Base-by-base conservation (phyloP, 2,888 invertebrate genomes). In the Nomada fabriciana region DNA sequence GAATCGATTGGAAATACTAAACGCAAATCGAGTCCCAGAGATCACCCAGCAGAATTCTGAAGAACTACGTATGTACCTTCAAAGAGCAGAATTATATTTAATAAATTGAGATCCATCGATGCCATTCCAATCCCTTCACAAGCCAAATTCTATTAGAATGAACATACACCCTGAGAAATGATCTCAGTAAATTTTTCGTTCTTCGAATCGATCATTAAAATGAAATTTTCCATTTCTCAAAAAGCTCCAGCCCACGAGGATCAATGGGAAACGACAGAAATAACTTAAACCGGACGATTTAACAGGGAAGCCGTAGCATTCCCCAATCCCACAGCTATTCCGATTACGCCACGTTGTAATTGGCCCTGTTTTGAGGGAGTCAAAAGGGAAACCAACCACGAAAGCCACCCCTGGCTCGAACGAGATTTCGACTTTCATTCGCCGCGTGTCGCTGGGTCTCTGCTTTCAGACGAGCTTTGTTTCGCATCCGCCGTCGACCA, bases 381-480 rank as follows among this genome's bases (percentile, higher is more conserved):
- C 42, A 53, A 70, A 76, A 71, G 76, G 50, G 42, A 61, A 47
- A 73, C 67, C 78, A 29, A 53, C 65, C 60, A 23, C 73, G 59
- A 65, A 59, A 73, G 25, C 60, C 61, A 60, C 29, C 71, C 60
- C 60, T 11, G 29, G 20, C 36, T 50, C 15, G 61, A n/a, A 29
- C 20, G 60, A 59, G 76, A 42, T 13, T 55, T 55, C 47, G 77
- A 80, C 70, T 80, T 67, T 67, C 67, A 36, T 80, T 75, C 68
- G 63, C 81, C 65, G 59, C 53, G 60, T 71, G 59, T 61, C 64
- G 57, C 52, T 36, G 36, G 63, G 25, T 9, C 20, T 53, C 9
- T 53, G 71, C 80, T 80, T 82, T 74, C 63, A 61, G 69, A 67
- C 43, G 70, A 81, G 83, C 69, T 83, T 83, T 73, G 77, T 77